Evolutionary conservation across 2,888 invertebrate genomes (phyloP).

Genomic region (Achlya flavicornis): DNA sequence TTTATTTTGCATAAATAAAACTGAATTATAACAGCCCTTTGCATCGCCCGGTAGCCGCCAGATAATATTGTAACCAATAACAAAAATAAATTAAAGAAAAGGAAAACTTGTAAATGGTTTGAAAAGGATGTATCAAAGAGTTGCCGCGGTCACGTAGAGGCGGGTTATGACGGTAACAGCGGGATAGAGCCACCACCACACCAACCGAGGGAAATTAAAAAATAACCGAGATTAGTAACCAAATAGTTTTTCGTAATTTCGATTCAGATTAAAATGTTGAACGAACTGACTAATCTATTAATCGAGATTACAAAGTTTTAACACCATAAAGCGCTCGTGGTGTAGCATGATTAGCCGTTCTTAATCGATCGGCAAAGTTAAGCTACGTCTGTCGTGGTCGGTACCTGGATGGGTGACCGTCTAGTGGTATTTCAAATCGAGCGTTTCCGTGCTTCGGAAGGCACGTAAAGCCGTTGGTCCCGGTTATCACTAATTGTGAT

Average conservation of each 20-base stretch:
- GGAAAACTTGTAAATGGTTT: conserved; percentile 58
- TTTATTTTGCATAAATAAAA: conserved; percentile 83
- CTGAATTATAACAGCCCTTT: conserved; percentile 79
- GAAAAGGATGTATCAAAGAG: conserved; percentile 73
- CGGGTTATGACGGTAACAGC: conserved; percentile 77
- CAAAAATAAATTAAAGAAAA: conserved; percentile 74
- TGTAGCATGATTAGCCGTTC: no score
- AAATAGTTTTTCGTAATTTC: conserved; percentile 46
- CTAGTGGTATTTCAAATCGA: no score
- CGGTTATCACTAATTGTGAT: no score
- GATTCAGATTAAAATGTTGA: conserved; percentile 46
- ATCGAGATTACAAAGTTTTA: conserved; percentile 12
- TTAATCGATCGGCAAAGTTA: no score
- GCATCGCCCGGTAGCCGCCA: conserved; percentile 79
- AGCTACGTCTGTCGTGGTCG: no score
- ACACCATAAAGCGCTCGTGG: background rate
- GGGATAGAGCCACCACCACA: conserved; percentile 45
- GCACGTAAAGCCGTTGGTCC: no score
- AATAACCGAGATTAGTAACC: conserved; percentile 60
- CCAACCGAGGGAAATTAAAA: conserved; percentile 63
- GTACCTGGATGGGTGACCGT: no score
- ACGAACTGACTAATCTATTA: conserved; percentile 54
- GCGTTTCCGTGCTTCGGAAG: no score
- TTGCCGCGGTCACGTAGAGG: conserved; percentile 79
- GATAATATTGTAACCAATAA: conserved; percentile 80